Conservation (phyloP, 2,113 vertebrate species). For the Etia nguti region DNA sequence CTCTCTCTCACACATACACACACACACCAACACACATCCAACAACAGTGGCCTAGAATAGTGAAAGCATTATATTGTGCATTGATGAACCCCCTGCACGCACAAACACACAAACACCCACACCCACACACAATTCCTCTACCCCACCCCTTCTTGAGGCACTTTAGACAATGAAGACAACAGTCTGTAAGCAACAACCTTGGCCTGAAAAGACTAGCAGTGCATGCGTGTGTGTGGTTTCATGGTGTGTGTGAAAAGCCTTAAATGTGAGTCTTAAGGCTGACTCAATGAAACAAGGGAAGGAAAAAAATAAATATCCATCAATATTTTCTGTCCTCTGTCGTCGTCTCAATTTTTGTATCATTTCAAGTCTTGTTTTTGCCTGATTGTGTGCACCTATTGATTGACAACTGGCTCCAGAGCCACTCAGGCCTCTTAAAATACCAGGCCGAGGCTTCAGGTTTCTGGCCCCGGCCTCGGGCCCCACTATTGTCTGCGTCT, state of each 20-base stretch:
- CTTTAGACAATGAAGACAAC: constrained; percentile 49
- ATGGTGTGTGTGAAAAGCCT: background rate
- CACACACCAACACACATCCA: background rate
- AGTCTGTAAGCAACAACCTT: constrained; percentile 16
- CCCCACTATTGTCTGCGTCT: constrained; percentile 74
- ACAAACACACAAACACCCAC: background rate
- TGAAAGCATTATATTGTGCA: constrained; percentile 43
- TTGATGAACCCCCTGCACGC: constrained; percentile 12
- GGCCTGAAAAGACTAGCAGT: background rate
- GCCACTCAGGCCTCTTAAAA: constrained; percentile 82
- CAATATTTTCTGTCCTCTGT: constrained; percentile 63
- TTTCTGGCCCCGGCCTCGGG: constrained; percentile 77
- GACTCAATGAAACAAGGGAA: background rate
- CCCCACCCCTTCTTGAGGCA: constrained; percentile 7
- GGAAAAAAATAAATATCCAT: constrained; percentile 46
- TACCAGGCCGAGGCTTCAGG: constrained; percentile 75
- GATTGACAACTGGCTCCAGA: constrained; percentile 84
- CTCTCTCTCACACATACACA: background rate
- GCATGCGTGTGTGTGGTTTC: background rate
- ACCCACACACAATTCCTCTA: background rate
- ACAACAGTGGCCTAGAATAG: constrained; percentile 4
- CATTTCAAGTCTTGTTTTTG: constrained; percentile 50
- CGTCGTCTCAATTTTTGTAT: constrained; percentile 39
- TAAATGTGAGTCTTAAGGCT: constrained; percentile 41
- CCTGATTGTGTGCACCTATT: constrained; percentile 74